Evolutionary conservation across 1,140 invertebrate genomes (phyloP), one percentile per base, ranked within the genome.

Genomic region (Nasonia giraulti): DNA sequence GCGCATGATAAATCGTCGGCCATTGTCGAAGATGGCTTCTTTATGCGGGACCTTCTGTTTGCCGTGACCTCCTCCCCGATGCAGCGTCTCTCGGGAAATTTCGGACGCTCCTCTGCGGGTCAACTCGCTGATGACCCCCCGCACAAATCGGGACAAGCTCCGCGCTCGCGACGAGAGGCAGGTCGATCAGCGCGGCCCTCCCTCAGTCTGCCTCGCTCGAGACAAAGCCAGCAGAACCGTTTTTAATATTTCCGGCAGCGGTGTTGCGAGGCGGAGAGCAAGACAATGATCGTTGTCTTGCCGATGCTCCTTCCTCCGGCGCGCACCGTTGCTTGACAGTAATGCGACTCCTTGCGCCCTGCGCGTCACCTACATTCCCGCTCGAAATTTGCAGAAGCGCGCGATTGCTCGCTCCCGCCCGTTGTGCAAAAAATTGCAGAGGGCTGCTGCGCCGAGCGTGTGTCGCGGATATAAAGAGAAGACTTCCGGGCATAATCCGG

Each of bases 401-500:
- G 85, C 84, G 55, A 79, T 83, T 82, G 31, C 17, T 75, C 74
- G 66, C 33, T 33, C 50, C 69, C 74, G 66, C 47, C 33, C 50
- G 68, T 27, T 12, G 68, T 12, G n/a, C 10, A 75, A 44, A 82
- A 74, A 82, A 87, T 80, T 82, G 73, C 33, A 80, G 77, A 33
- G 62, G 77, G 20, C 33, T 66, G 50, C 23, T 37, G 50, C 23
- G 17, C 17, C 14, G 4, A 5, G 23, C 44, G 33, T n/a, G 12
- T 20, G 66, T 62, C 82, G 37, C 40, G 85, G 88, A 90, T 6
- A 62, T 90, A 91, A 91, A 91, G 89, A 90, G 88, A 92, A 91
- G 90, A 92, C 91, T 92, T 92, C 90, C 91, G 90, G 91, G 91
- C 91, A 92, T 92, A 92, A 92, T 92, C 89, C 89, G 81, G 88